Evolutionary conservation across 2,113 vertebrate genomes (phyloP).

Genomic region (Halichoerus grypus): DNA sequence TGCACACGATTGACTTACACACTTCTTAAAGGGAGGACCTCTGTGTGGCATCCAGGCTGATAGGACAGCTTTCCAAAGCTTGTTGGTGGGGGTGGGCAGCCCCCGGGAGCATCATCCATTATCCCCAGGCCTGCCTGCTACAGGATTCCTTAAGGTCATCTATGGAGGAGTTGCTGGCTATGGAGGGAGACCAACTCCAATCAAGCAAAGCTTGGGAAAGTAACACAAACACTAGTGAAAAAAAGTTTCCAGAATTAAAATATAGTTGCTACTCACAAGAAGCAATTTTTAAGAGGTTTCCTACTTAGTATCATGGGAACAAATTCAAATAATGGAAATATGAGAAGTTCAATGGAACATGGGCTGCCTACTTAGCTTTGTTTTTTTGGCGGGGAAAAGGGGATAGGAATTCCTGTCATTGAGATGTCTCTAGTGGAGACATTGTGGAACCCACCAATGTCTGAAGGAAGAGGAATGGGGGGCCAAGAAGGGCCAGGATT

Average conservation of each 20-base stretch:
- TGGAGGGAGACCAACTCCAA: not conserved
- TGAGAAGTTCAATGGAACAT: not conserved
- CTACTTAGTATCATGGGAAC: not conserved
- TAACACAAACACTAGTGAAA: too few relatives aligned
- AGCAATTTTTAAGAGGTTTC: not conserved
- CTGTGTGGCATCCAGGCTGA: not conserved
- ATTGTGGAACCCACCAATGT: not conserved
- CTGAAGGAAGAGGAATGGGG: not conserved
- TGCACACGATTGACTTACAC: not conserved
- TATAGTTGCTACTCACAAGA: not conserved
- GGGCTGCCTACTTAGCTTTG: not conserved
- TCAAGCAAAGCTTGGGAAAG: not conserved
- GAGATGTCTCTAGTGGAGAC: not conserved
- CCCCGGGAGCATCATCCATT: not conserved
- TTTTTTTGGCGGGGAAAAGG: not conserved
- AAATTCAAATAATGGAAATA: not conserved
- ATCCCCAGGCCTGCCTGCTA: too few relatives aligned
- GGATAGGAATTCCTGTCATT: rapidly evolving
- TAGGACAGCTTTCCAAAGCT: not conserved
- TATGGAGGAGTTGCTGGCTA: not conserved
- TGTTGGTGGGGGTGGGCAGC: not conserved
- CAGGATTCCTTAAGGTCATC: not conserved
- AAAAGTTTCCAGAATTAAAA: not conserved
- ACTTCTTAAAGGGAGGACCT: not conserved
- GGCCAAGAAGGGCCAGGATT: rapidly evolving